Percentiles rank a stretch among this genome's conserved stretches.
These are phyloP conservation scores for human (Homo sapiens) DNA, from an alignment of 2,113 vertebrate genomes.

Conservation along the genomic window GRCh38 chrX:22145501-22146000, in stretches of 20 bases:
- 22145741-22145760: constrained; percentile 20
- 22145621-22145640: background rate
- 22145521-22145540: too few species aligned
- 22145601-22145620: too few species aligned
- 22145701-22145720: background rate
- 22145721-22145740: background rate
- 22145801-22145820: background rate
- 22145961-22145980: constrained; percentile 40
- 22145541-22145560: too few species aligned
- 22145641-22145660: background rate
- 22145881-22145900: constrained; percentile 38
- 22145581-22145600: too few species aligned
- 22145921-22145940: constrained; percentile 23
- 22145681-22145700: background rate
- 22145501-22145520: too few species aligned
- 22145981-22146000: constrained; percentile 40
- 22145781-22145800: background rate
- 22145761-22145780: background rate
- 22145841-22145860: constrained; percentile 26
- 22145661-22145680: background rate
- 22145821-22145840: background rate
- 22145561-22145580: too few species aligned
- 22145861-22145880: background rate
- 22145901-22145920: background rate
- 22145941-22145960: background rate